phyloP scores from a whole-genome alignment of 2,113 vertebrate species.

The Onychostoma macrolepis region DNA sequence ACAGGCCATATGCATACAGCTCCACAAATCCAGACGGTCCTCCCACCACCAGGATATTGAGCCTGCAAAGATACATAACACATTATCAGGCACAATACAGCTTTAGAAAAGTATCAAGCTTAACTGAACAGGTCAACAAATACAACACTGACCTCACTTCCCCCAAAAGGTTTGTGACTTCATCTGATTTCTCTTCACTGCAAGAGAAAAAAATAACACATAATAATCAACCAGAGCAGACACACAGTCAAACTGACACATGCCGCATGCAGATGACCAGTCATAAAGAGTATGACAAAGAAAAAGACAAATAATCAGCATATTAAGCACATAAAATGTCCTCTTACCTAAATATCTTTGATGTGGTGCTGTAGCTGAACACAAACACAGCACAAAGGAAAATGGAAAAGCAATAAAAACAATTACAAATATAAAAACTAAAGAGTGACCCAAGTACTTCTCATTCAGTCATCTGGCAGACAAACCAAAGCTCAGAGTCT shows the following conservation, averaged over 20 bases:
- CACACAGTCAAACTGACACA: not conserved
- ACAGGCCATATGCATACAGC: conserved; percentile 97
- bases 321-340: not conserved
- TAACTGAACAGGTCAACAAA: not conserved
- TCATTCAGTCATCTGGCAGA: not conserved
- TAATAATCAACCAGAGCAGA: not conserved
- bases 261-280: not conserved
- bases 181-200: conserved; percentile 98
- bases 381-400: conserved; percentile 41
- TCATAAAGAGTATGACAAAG: conserved; percentile 19
- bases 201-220: conserved; percentile 58
- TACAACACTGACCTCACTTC: conserved; percentile 86
- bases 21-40: conserved; percentile 89
- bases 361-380: conserved; percentile 90
- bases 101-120: not conserved
- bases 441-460: not conserved
- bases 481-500: conserved; percentile 22
- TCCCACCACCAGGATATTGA: conserved; percentile 94
- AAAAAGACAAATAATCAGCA: not conserved
- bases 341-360: conserved; percentile 95
- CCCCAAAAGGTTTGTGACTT: conserved; percentile 95
- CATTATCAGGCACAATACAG: not conserved
- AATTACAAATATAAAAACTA: conserved; percentile 14
- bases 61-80: conserved; percentile 68
- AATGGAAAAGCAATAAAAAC: not conserved